Base-by-base conservation (phyloP, 2,797 vertebrate species). In the Rhodeus uyekii region DNA sequence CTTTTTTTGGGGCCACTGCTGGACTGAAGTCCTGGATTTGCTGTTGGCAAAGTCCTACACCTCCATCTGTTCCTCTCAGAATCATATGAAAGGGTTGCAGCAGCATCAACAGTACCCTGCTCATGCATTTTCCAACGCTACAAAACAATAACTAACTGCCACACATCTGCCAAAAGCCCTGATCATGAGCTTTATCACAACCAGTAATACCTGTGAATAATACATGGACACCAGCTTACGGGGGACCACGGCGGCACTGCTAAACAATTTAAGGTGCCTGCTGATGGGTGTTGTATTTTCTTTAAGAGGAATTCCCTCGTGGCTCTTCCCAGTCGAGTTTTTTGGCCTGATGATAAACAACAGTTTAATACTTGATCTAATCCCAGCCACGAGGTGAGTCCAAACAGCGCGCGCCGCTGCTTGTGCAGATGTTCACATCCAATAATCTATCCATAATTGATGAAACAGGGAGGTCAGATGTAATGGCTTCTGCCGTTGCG, bases 371-470 rank as follows among this genome's bases (percentile, higher is more conserved):
- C 96, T 96, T 98, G 96, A 97, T 98, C 96, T 97, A 97, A 99
- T 98, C 95, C 95, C 94, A 96, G 96, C 95, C 97, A 98, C 95
- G 95, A 97, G 96, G 96, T 96, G 95, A 96, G 95, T 95, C 96
- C 95, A 95, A 86, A 92, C 96, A 95, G 96, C 93, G 93, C n/a
- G 95, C 92, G 92, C 68, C 19, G 76, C 79, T 96, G 96, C 95
- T 96, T 94, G 95, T 97, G 96, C 97, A 98, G 97, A 98, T 98
- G 97, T 98, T 99, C 97, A 95, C 96, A 96, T 98, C 97, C 98
- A 97, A 97, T 99, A 97, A 98, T 97, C 96, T 98, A 99, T 99
- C 96, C 98, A 99, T 99, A 99, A 99, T 99, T 99, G 97, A 99
- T 99, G 98, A 98, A 99, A 99, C 98, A 98, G 96, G 95, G 96